These are phyloP conservation scores for Trachelus tabidus DNA, from an alignment of 2,888 invertebrate species.

Conservation along the genomic window DNA sequence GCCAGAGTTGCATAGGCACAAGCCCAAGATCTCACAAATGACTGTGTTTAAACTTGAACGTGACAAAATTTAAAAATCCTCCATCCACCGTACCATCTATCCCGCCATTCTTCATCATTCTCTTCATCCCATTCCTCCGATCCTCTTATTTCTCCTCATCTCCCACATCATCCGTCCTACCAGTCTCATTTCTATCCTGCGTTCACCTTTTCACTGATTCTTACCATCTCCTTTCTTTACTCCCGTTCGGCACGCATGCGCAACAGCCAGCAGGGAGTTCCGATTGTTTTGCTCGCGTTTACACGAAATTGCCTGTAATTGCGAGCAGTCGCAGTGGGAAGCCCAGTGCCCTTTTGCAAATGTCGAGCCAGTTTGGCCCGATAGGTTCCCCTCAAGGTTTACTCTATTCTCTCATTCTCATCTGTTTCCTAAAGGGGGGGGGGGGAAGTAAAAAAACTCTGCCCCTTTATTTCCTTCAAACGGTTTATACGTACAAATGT, in stretches of 20 bases:
- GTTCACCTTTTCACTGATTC: background rate
- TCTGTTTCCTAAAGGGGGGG: conserved; percentile 14
- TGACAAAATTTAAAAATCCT: conserved; percentile 65
- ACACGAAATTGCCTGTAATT: conserved; percentile 49
- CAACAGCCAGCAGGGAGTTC: conserved; percentile 33
- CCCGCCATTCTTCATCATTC: background rate
- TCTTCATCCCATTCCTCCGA: background rate
- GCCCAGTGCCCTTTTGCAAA: conserved; percentile 17
- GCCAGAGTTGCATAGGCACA: conserved; percentile 8
- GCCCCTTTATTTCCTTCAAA: background rate
- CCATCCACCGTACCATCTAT: conserved; percentile 13
- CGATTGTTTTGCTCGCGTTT: conserved; percentile 44
- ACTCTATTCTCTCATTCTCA: conserved; percentile 8
- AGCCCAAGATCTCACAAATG: conserved; percentile 41
- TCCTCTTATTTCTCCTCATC: background rate
- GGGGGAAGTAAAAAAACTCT: background rate
- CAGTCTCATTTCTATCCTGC: conserved; percentile 16
- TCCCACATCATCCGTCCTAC: background rate
- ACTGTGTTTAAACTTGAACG: conserved; percentile 66
- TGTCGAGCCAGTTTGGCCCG: conserved; percentile 18
- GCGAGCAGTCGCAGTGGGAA: conserved; percentile 17
- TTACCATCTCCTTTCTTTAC: background rate
- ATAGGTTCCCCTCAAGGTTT: background rate
- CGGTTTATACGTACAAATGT: background rate
- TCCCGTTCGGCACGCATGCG: conserved; percentile 18